phyloP scores from a whole-genome alignment of 1,140 invertebrate genomes.

The Halyomorpha halys region DNA sequence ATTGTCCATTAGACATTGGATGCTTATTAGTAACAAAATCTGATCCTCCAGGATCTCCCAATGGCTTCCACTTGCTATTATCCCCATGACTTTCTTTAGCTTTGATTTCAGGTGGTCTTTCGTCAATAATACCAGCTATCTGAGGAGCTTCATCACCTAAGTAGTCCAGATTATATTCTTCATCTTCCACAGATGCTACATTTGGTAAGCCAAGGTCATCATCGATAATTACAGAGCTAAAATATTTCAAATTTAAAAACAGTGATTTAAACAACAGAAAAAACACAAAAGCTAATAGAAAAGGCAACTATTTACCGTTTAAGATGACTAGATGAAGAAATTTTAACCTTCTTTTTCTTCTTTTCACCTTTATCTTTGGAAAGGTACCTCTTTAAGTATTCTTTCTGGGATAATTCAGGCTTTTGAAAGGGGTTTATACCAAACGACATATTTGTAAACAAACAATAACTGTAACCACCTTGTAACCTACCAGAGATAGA shows the following conservation, averaged over 20 bases:
- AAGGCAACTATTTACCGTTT: slow-evolving; percentile 34
- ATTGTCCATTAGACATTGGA: no score
- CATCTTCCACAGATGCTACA: slow-evolving; percentile 48
- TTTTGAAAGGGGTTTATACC: no score
- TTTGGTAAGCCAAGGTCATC: slow-evolving; percentile 66
- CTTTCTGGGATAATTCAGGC: slow-evolving; percentile 46
- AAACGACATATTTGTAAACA: no score
- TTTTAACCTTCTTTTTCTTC: slow-evolving; percentile 41
- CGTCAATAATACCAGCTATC: slow-evolving; percentile 82
- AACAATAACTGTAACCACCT: no score
- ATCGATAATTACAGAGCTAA: slow-evolving; percentile 78
- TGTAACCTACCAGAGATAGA: no score
- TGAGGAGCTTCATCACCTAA: slow-evolving; percentile 76
- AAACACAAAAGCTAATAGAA: slow-evolving; percentile 11
- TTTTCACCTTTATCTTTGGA: slow-evolving; percentile 28
- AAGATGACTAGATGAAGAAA: slow-evolving; percentile 44
- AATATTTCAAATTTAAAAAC: slow-evolving; percentile 33
- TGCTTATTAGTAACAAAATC: no score
- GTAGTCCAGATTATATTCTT: slow-evolving; percentile 56
- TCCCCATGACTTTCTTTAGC: slow-evolving; percentile 50
- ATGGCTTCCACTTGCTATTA: slow-evolving; percentile 60
- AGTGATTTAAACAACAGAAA: slow-evolving; percentile 25
- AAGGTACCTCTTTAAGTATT: slow-evolving; percentile 57
- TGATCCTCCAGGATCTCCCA: slow-evolving; percentile 38
- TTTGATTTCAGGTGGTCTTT: slow-evolving; percentile 58